Conservation (phyloP, 2,113 vertebrate genomes). For the Mesoclemmys tuberculata region DNA sequence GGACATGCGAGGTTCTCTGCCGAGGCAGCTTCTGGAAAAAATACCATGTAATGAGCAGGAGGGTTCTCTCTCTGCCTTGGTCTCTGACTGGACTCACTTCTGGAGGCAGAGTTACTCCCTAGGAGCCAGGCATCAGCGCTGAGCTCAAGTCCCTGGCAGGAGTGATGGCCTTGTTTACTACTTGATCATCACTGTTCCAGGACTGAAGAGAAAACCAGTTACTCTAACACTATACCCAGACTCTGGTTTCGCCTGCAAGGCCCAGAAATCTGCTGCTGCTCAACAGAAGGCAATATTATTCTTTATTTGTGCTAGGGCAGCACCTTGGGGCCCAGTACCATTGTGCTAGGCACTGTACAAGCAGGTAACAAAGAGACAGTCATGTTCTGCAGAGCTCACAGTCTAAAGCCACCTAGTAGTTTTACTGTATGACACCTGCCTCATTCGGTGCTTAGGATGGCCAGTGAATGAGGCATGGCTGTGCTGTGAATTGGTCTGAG, state of each 20-base stretch:
- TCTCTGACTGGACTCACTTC: conserved; percentile 6
- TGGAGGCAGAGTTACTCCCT: conserved; percentile 34
- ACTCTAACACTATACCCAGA: not conserved
- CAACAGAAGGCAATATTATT: not conserved
- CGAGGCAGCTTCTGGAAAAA: too few species aligned
- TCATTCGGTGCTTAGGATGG: too few species aligned
- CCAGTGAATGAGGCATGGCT: too few species aligned
- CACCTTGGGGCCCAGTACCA: too few species aligned
- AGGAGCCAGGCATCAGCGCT: not conserved
- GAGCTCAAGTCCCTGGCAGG: conserved; percentile 28
- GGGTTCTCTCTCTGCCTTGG: not conserved
- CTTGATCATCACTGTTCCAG: conserved; percentile 26
- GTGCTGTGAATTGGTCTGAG: too few species aligned
- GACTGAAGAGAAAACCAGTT: conserved; percentile 25
- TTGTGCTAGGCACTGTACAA: too few species aligned
- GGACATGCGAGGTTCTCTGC: too few species aligned
- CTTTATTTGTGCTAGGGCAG: too few species aligned
- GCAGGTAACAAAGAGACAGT: too few species aligned
- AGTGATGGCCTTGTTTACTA: conserved; percentile 45
- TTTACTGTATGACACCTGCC: too few species aligned
- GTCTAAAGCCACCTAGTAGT: too few species aligned
- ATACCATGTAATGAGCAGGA: not conserved
- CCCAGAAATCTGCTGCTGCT: not conserved
- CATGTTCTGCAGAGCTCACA: too few species aligned
- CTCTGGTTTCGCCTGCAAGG: not conserved